Base-by-base conservation (phyloP, 2,113 vertebrate genomes). In the Sceloporus undulatus region DNA sequence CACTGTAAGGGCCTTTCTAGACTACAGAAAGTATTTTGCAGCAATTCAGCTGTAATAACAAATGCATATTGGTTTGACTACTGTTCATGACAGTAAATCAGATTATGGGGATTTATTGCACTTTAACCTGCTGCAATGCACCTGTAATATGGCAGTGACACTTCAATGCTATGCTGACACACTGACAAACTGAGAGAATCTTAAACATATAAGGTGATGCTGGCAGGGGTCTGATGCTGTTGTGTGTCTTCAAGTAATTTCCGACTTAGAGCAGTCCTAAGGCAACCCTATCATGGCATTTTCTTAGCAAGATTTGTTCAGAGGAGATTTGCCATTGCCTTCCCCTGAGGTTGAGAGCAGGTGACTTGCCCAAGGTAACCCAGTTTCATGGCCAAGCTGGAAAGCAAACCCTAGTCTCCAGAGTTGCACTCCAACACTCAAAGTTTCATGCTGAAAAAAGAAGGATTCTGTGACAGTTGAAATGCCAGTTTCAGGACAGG, bases 1-100 rank as follows among this genome's bases (percentile, higher is more conserved):
- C 66, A 66, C 42, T 48, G 29, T 76, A 52, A 54, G 71, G 21
- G 19, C 56, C 38, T 66, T 82, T 38, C 4, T 75, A 13, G 68
- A 88, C 59, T 52, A 77, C 52, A 62, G 14, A 77, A 65, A 85
- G 16, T 65, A 82, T 54, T 52, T 66, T 65, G 54, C 40, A 48
- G 25, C 62, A 83, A 66, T 59, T 86, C 79, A 52, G 13, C 59
- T 77, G 70, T 83, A 77, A 83, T 88, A 83, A 82, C 27, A 82
- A 87, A 56, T 71, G 48, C 76, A 66, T 19, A 66, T 76, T 76
- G 18, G 80, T 88, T 88, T 88, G 54, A 56, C 71, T 76, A 76
- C 56, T 25, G 40, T 75, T 65, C 27, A 76, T 88, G 73, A 77
- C 29, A 82, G 71, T 52, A 82, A 87, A 82, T 38, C 54, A 76